A percentile compares a stretch with the other conserved stretches of the same genome.
phyloP scores from a whole-genome alignment of 2,113 vertebrate species.

The Cyprinodon tularosa region DNA sequence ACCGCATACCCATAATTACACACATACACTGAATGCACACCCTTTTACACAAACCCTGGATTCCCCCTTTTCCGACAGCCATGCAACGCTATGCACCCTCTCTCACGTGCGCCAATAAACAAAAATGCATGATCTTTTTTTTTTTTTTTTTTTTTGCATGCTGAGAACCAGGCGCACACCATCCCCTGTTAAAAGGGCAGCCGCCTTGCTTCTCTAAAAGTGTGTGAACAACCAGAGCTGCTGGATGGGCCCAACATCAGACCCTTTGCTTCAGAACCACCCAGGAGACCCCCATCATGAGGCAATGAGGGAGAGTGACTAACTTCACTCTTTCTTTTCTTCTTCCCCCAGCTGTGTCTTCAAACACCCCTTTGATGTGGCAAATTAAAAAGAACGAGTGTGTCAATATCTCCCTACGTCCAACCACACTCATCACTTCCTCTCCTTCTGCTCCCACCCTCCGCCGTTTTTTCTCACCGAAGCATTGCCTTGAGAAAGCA shows the following conservation, averaged over 20 bases:
- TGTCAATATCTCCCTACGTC: conserved; percentile 83
- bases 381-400: conserved; percentile 82
- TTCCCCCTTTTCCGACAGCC: conserved; percentile 74
- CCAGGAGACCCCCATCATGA: conserved; percentile 82
- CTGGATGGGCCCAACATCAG: conserved; percentile 58
- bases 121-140: conserved; percentile 47
- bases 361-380: conserved; percentile 86
- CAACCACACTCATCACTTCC: conserved; percentile 81
- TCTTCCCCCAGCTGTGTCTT: conserved; percentile 86
- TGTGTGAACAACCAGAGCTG: conserved; percentile 57
- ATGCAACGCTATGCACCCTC: conserved; percentile 27
- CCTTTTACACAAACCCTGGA: conserved; percentile 75
- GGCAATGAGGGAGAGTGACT: conserved; percentile 83
- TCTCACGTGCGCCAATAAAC: conserved; percentile 60
- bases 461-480: conserved; percentile 54
- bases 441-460: conserved; percentile 59
- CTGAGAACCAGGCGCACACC: conserved; percentile 35
- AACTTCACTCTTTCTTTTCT: conserved; percentile 86
- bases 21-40: conserved; percentile 72
- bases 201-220: conserved; percentile 32
- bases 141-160: conserved; percentile 9
- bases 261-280: conserved; percentile 69
- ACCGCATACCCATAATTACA: conserved; percentile 79
- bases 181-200: conserved; percentile 48
- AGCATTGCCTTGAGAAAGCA: conserved; percentile 71